phyloP scores from a whole-genome alignment of 1,140 invertebrate genomes.

The Neomicropteryx cornuta region DNA sequence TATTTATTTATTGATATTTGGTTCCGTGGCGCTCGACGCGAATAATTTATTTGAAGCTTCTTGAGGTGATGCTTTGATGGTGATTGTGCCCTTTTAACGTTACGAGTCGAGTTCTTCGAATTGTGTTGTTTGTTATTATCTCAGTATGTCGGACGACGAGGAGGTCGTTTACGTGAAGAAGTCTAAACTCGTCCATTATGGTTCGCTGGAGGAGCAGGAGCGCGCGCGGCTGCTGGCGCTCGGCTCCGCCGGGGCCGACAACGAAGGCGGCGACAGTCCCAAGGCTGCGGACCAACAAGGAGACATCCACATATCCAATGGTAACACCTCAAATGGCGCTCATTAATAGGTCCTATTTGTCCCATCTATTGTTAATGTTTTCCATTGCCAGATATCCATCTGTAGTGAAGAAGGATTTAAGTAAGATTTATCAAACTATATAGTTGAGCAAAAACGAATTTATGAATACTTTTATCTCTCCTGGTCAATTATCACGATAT shows the following conservation, averaged over 20 bases:
- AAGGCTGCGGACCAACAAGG: slow-evolving; percentile 35
- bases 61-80: too few relatives aligned
- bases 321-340: slow-evolving; percentile 32
- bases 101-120: too few relatives aligned
- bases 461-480: neutral
- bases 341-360: too few relatives aligned
- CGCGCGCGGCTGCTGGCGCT: slow-evolving; percentile 40
- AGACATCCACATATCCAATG: slow-evolving; percentile 62
- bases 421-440: neutral
- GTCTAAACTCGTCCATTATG: slow-evolving; percentile 73
- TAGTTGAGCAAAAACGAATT: too few relatives aligned
- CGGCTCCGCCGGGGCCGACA: slow-evolving; percentile 29
- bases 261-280: slow-evolving; percentile 30
- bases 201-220: slow-evolving; percentile 75
- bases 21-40: too few relatives aligned
- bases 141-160: slow-evolving; percentile 79
- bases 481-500: neutral
- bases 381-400: slow-evolving; percentile 1
- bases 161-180: slow-evolving; percentile 65
- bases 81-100: too few relatives aligned
- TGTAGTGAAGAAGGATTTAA: neutral
- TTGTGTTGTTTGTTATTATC: neutral
- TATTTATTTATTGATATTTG: too few relatives aligned
- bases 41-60: too few relatives aligned
- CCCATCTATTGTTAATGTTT: too few relatives aligned